Evolutionary conservation across 2,113 vertebrate genomes (phyloP).

Genomic region (Thalassoma bifasciatum): DNA sequence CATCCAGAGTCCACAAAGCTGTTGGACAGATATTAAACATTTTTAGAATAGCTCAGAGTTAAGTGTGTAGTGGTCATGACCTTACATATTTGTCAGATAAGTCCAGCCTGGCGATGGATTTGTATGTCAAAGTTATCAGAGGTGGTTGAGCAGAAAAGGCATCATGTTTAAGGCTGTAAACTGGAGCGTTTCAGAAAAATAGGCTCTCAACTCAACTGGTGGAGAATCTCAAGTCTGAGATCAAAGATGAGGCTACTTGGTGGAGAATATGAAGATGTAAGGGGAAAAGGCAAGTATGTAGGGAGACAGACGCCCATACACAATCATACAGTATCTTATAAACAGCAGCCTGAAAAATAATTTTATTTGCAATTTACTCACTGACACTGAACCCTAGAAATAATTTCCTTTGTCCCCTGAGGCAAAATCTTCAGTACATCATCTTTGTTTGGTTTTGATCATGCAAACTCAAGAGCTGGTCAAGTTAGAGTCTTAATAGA

Average conservation of each 20-base stretch:
- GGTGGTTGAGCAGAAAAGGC: slow-evolving; percentile 3
- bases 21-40: slow-evolving; percentile 13
- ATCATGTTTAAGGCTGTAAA: slow-evolving; percentile 16
- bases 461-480: not conserved
- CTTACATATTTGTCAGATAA: slow-evolving; percentile 41
- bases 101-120: slow-evolving; percentile 21
- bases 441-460: not conserved
- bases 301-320: too few relatives aligned
- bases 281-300: too few relatives aligned
- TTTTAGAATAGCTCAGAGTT: slow-evolving; percentile 49
- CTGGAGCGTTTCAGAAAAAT: too few relatives aligned
- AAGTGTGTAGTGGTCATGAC: slow-evolving; percentile 20
- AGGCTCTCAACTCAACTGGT: too few relatives aligned
- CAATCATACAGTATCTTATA: too few relatives aligned
- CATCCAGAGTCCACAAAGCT: not conserved
- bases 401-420: not conserved
- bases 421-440: not conserved
- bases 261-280: too few relatives aligned
- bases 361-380: too few relatives aligned
- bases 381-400: too few relatives aligned
- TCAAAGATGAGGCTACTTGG: too few relatives aligned
- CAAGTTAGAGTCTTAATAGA: not conserved
- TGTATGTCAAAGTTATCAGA: slow-evolving; percentile 32
- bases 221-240: too few relatives aligned
- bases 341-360: too few relatives aligned